These are phyloP conservation scores for Hipposideros larvatus DNA, from an alignment of 2,797 vertebrate species.

Conservation along the genomic window DNA sequence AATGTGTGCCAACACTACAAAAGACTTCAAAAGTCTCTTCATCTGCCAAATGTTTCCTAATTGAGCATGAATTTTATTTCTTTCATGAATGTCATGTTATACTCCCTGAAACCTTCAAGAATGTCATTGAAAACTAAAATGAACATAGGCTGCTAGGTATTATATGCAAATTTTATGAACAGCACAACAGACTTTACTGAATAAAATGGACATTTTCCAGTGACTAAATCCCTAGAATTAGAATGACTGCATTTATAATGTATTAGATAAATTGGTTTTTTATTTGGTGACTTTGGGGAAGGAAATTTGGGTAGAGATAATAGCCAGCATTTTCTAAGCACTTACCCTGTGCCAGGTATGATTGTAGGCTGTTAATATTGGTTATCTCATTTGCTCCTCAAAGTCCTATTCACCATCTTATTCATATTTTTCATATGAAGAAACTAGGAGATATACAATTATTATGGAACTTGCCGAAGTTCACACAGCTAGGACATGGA, in stretches of 20 bases:
- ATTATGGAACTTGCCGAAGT: neutral
- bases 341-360: neutral
- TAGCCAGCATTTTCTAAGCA: neutral
- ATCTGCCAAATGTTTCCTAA: constrained; percentile 67
- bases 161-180: neutral
- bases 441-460: neutral
- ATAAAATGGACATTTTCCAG: constrained; percentile 24
- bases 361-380: neutral
- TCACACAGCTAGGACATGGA: neutral
- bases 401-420: neutral
- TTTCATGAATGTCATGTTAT: neutral
- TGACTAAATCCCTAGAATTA: neutral
- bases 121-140: constrained; percentile 11
- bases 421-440: neutral
- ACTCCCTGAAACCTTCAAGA: neutral
- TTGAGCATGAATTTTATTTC: constrained; percentile 53
- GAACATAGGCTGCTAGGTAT: neutral
- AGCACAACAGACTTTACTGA: neutral
- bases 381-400: neutral
- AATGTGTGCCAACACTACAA: constrained; percentile 39
- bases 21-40: constrained; percentile 72
- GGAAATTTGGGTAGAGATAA: neutral
- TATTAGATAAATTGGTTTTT: neutral
- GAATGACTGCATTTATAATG: neutral
- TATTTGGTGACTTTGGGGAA: neutral